Evolutionary conservation across 2,888 invertebrate genomes (phyloP), one percentile per base, ranked within the genome.

Genomic region (Nymphalis polychloros): DNA sequence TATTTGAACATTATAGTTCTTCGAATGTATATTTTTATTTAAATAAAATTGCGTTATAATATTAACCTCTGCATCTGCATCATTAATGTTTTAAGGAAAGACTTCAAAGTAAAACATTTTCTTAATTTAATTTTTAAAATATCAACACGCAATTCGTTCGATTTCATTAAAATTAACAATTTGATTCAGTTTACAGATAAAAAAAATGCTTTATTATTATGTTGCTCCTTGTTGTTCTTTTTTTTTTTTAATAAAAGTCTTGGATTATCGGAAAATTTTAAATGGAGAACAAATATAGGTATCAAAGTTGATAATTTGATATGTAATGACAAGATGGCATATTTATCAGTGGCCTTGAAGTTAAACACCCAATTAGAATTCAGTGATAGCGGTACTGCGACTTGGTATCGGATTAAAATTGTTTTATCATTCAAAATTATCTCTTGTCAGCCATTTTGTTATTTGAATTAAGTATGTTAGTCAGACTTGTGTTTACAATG

Each of bases 371-470:
- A 74, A 72, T 72, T 72, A 72, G 70, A 60, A 61, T 27, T 23
- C 27, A 52, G 23, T 53, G 66, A 66, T 66, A 66, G 35, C 52
- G 31, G 17, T 17, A 20, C n/a, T 8, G n/a, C 16, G 31, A 13
- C 23, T 41, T 23, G 13, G 67, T 69, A 69, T 66, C 62, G 73
- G 75, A 75, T 74, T 74, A 72, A 72, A 72, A 75, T 75, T 70
- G 71, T 73, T 68, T 55, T 64, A 47, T 67, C 64, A 64, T 23
- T 52, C 59, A 64, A 71, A 68, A 67, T 72, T 71, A 72, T 72
- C 71, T 64, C 67, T 70, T 27, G 72, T 68, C 63, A 59, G 72
- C 74, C 75, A 75, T 74, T 75, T 74, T 74, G 74, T 66, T 66
- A 31, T 31, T 41, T 50, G 8, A 50, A 50, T 50, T 50, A 19